Evolutionary conservation across 2,113 vertebrate genomes (phyloP).

Genomic region (Phodopus roborovskii): DNA sequence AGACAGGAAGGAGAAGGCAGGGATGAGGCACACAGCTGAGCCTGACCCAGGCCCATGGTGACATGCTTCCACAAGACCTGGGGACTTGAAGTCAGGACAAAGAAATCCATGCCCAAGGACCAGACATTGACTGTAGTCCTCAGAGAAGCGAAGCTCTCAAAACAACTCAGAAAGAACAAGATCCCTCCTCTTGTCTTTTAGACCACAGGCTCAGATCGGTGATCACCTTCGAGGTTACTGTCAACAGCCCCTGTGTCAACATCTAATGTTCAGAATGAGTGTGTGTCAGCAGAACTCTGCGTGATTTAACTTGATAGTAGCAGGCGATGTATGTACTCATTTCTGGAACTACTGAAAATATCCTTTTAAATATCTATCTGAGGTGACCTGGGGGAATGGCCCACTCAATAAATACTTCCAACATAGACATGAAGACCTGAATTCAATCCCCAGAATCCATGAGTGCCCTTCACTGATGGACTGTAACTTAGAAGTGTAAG

Average conservation of each 20-base stretch:
- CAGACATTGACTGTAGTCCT: background rate
- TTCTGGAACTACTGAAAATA: background rate
- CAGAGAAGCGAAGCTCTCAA: background rate
- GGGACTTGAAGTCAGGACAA: background rate
- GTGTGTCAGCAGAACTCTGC: background rate
- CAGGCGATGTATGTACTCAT: too few relatives aligned
- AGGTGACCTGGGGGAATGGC: background rate
- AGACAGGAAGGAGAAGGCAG: background rate
- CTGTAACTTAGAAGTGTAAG: background rate
- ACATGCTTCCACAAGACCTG: background rate
- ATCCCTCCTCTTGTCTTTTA: background rate
- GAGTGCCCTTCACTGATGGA: background rate
- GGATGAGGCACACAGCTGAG: too few relatives aligned
- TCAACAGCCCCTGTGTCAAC: background rate
- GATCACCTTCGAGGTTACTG: background rate
- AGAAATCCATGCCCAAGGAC: background rate
- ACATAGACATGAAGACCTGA: background rate
- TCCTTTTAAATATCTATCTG: background rate
- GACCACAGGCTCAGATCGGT: background rate
- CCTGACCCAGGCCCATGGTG: background rate
- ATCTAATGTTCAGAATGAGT: background rate
- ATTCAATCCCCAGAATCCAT: background rate
- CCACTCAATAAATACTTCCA: background rate
- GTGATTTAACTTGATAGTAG: background rate
- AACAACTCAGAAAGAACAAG: background rate